phyloP scores from a whole-genome alignment of 2,888 invertebrate genomes.

The Leptinotarsa tumamoca region DNA sequence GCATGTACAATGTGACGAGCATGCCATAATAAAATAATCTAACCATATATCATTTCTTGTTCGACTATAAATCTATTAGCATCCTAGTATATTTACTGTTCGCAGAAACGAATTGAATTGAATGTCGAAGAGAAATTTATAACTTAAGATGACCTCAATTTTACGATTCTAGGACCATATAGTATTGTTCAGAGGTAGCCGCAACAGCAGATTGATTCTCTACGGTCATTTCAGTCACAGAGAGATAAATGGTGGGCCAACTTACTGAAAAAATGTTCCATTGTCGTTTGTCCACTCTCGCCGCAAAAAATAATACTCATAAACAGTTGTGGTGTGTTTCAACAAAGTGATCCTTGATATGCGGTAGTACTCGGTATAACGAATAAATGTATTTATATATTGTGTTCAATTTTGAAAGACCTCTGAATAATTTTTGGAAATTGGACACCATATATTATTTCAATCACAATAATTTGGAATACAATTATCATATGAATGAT shows the following conservation, averaged over 20 bases:
- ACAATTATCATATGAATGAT: too few relatives aligned
- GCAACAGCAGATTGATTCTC: neutral
- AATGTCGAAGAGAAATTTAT: slow-evolving; percentile 1
- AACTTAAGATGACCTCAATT: neutral
- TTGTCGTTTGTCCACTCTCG: too few relatives aligned
- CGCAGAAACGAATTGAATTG: neutral
- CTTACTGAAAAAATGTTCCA: too few relatives aligned
- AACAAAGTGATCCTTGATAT: neutral
- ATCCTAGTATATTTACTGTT: neutral
- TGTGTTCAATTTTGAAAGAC: neutral
- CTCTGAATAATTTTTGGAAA: too few relatives aligned
- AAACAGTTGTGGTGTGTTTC: too few relatives aligned
- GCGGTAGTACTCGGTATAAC: neutral
- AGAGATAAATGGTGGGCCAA: neutral
- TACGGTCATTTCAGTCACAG: neutral
- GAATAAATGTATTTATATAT: neutral
- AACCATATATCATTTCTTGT: neutral
- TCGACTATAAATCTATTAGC: neutral
- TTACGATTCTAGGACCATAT: neutral
- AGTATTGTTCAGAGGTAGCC: slow-evolving; percentile 4
- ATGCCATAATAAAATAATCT: neutral
- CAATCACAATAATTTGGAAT: too few relatives aligned
- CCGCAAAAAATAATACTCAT: too few relatives aligned
- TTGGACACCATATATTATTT: too few relatives aligned
- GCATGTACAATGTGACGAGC: neutral